Evolutionary conservation across 1,140 invertebrate genomes (phyloP).

Genomic region (Leptopilina boulardi): DNA sequence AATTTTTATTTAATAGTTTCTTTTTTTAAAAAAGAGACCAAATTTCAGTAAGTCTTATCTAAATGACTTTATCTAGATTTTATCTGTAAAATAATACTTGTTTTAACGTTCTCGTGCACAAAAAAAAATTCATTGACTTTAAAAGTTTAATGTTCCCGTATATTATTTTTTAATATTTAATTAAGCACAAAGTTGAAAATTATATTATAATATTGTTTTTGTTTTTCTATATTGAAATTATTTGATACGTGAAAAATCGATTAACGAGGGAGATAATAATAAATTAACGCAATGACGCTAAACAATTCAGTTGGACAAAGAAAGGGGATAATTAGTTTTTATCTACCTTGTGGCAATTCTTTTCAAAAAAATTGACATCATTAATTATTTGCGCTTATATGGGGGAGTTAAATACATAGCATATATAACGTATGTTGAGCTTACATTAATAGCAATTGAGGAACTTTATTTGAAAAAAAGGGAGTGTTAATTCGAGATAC

Average conservation of each 20-base stretch:
- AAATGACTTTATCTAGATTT: too few relatives aligned
- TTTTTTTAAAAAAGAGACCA: too few relatives aligned
- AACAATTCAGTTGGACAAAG: neutral
- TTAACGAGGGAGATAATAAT: neutral
- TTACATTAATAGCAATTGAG: slow-evolving; percentile 56
- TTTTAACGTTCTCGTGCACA: too few relatives aligned
- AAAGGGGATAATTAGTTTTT: slow-evolving; percentile 6
- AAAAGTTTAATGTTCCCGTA: too few relatives aligned
- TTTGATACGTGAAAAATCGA: neutral
- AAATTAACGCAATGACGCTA: neutral
- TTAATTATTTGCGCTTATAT: slow-evolving; percentile 38
- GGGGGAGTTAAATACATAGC: slow-evolving; percentile 45
- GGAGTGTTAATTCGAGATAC: slow-evolving; percentile 43
- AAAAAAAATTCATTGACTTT: too few relatives aligned
- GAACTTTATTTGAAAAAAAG: slow-evolving; percentile 48
- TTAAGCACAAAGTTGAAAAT: too few relatives aligned
- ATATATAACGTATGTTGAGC: slow-evolving; percentile 25
- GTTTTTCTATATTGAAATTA: too few relatives aligned
- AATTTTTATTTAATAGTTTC: too few relatives aligned
- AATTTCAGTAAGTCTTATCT: too few relatives aligned
- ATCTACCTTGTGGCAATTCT: neutral
- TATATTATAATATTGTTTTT: too few relatives aligned
- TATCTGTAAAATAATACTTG: too few relatives aligned
- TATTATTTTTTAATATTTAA: too few relatives aligned
- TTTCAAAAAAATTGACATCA: slow-evolving; percentile 45